phyloP scores from a whole-genome alignment of 2,888 invertebrate species.

The Galerucella calmariensis region DNA sequence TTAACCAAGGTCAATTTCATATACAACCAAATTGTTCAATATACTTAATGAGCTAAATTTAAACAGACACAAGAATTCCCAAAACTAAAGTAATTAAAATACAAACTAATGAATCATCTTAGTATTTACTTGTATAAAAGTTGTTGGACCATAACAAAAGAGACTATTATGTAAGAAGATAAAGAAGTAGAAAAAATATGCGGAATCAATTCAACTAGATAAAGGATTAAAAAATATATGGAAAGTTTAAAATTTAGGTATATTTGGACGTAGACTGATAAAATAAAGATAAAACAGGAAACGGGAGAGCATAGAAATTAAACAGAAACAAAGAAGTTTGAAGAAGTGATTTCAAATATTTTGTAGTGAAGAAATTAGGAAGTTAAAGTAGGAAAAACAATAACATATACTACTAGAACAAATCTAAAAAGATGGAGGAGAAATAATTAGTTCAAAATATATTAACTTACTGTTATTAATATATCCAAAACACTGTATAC shows the following conservation, averaged over 20 bases:
- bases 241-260: too few relatives aligned
- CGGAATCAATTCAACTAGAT: too few relatives aligned
- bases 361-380: not conserved
- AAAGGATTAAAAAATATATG: too few relatives aligned
- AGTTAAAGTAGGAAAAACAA: not conserved
- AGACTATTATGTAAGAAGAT: too few relatives aligned
- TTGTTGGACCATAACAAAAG: too few relatives aligned
- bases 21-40: slow-evolving; percentile 30
- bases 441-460: not conserved
- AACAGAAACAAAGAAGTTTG: not conserved
- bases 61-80: too few relatives aligned
- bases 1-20: slow-evolving; percentile 35
- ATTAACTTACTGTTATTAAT: not conserved
- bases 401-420: not conserved
- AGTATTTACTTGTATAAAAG: too few relatives aligned
- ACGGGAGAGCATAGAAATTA: not conserved
- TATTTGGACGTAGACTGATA: too few relatives aligned
- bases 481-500: not conserved
- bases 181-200: too few relatives aligned
- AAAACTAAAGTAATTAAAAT: too few relatives aligned
- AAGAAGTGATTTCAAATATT: not conserved
- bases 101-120: too few relatives aligned
- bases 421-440: not conserved
- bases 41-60: not conserved
- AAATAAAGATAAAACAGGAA: too few relatives aligned